These are phyloP conservation scores for Dyspetes luteomarginatus DNA, from an alignment of 2,888 invertebrate genomes.

Conservation along the genomic window DNA sequence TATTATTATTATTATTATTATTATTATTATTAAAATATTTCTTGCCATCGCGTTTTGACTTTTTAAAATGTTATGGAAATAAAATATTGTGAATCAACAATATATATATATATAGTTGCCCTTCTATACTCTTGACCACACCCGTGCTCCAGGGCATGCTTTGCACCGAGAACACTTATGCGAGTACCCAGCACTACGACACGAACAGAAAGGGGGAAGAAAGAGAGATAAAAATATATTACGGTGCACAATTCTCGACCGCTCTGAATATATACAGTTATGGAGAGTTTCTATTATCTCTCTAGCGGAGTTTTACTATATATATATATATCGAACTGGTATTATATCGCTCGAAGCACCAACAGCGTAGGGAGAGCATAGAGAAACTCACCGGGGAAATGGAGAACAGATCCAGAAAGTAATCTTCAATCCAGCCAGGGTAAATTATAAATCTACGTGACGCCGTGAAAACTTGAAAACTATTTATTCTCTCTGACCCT, in stretches of 20 bases:
- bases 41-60: no score
- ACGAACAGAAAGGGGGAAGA: not conserved
- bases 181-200: slow-evolving; percentile 11
- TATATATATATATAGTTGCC: slow-evolving; percentile 32
- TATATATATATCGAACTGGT: slow-evolving; percentile 20
- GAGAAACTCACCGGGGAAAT: slow-evolving; percentile 10
- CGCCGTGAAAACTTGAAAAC: slow-evolving; percentile 49
- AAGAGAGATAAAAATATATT: slow-evolving; percentile 17
- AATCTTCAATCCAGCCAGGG: slow-evolving; percentile 57
- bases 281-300: slow-evolving; percentile 54
- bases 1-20: no score
- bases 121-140: slow-evolving; percentile 57
- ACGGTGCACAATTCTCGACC: slow-evolving; percentile 42
- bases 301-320: not conserved
- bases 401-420: slow-evolving; percentile 52
- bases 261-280: slow-evolving; percentile 43
- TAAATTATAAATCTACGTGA: slow-evolving; percentile 59
- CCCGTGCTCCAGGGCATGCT: slow-evolving; percentile 61
- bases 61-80: no score
- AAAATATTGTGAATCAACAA: no score
- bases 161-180: slow-evolving; percentile 33
- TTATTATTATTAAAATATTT: no score
- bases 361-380: not conserved
- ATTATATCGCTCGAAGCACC: slow-evolving; percentile 43
- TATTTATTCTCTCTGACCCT: slow-evolving; percentile 34